These are phyloP conservation scores for Nesometra sesokonis DNA, from an alignment of 35 echinoderm and acorn worm species.

Conservation along the genomic window DNA sequence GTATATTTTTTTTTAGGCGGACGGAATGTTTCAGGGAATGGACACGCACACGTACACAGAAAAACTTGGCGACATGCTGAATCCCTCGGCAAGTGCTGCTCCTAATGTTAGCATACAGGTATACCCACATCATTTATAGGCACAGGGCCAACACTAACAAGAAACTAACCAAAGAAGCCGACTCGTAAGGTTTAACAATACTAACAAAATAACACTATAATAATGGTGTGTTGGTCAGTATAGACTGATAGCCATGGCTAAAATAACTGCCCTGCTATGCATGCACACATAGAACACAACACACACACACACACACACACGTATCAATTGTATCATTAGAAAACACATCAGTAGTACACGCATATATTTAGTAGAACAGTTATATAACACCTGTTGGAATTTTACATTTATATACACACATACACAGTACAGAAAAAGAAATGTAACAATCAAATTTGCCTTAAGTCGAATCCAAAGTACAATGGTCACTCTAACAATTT, in stretches of 20 bases:
- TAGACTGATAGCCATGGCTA: not conserved
- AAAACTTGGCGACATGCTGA: constrained; percentile 66
- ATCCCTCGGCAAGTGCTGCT: constrained; percentile 47
- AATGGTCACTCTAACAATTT: too few relatives aligned
- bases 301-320: not conserved
- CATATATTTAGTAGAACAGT: too few relatives aligned
- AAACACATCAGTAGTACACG: too few relatives aligned
- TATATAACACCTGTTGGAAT: too few relatives aligned
- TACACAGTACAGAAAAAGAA: too few relatives aligned
- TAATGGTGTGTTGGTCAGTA: too few relatives aligned
- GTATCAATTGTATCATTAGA: too few relatives aligned
- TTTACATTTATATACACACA: not conserved
- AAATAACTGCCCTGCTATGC: not conserved
- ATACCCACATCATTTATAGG: not conserved
- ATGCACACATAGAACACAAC: not conserved
- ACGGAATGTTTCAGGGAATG: constrained; percentile 37
- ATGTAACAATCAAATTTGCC: too few relatives aligned
- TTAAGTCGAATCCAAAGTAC: too few relatives aligned
- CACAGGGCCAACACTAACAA: not conserved
- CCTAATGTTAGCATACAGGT: constrained; percentile 99
- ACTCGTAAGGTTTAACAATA: not conserved
- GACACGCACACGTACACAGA: constrained; percentile 55
- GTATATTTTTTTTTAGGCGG: constrained; percentile 29
- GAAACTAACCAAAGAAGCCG: not conserved
- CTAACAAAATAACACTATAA: not conserved